Conservation (phyloP, 1,140 invertebrate genomes). For the Scylla paramamosain region DNA sequence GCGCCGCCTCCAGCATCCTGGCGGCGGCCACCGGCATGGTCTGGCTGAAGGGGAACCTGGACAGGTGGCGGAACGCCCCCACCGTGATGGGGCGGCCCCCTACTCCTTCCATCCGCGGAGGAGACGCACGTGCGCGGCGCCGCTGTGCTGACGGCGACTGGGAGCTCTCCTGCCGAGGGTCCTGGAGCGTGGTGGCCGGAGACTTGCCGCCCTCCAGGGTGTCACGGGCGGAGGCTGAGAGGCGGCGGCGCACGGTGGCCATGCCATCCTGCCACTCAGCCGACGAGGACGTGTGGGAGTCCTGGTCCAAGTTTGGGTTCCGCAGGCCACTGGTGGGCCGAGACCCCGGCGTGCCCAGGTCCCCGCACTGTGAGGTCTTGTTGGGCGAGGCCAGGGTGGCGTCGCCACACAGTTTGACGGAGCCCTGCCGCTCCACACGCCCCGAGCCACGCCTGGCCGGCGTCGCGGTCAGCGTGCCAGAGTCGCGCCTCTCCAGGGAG, state of each 20-base stretch:
- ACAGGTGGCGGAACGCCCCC: constrained; percentile 67
- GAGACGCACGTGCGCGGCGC: not conserved
- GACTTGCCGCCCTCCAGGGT: not conserved
- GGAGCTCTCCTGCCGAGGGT: not conserved
- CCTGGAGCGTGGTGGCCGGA: not conserved
- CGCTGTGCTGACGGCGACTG: not conserved
- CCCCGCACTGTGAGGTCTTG: too few relatives aligned
- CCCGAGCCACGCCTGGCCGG: not conserved
- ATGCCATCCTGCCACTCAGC: constrained; percentile 63
- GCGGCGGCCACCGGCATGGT: constrained; percentile 69
- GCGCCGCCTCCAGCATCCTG: constrained; percentile 31
- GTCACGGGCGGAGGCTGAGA: constrained; percentile 30
- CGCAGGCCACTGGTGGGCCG: constrained; percentile 31
- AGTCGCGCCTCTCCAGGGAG: constrained; percentile 34
- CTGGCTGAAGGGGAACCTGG: constrained; percentile 74
- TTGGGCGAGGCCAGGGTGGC: too few relatives aligned
- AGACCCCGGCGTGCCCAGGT: not conserved
- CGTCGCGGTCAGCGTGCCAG: not conserved
- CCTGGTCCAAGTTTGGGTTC: constrained; percentile 41
- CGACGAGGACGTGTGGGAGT: constrained; percentile 30
- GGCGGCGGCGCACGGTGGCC: constrained; percentile 55
- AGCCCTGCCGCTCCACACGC: not conserved
- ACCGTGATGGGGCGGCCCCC: constrained; percentile 61
- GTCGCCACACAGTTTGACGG: too few relatives aligned
- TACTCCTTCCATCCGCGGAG: not conserved